Conservation (phyloP, 1,140 invertebrate species). For the Drosophila melanica region DNA sequence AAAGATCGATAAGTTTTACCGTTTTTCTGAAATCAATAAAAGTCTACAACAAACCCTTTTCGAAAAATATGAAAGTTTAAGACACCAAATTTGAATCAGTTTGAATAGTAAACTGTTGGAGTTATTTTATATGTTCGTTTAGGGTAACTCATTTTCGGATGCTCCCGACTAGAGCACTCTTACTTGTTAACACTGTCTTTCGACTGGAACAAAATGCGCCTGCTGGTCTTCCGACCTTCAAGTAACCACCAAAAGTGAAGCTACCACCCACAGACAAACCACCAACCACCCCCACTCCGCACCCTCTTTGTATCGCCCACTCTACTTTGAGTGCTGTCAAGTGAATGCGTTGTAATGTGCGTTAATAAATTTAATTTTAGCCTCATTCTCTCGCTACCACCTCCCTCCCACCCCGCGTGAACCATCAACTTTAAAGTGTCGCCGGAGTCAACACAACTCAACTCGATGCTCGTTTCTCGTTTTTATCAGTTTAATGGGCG, state of each 20-base stretch:
- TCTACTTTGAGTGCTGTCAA: conserved; percentile 57
- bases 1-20: too few species aligned
- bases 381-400: conserved; percentile 42
- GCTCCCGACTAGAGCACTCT: too few species aligned
- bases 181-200: too few species aligned
- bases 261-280: neutral
- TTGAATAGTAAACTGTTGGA: too few species aligned
- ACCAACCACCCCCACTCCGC: neutral
- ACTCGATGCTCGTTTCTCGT: conserved; percentile 65
- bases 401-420: neutral
- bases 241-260: conserved; percentile 16
- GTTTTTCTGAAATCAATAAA: too few species aligned
- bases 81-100: too few species aligned
- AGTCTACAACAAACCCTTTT: too few species aligned
- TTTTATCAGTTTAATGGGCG: conserved; percentile 82
- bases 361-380: conserved; percentile 82
- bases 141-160: too few species aligned
- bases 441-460: conserved; percentile 46
- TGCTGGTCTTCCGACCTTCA: conserved; percentile 24
- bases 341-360: conserved; percentile 75
- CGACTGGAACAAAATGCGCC: neutral
- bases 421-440: conserved; percentile 77
- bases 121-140: too few species aligned
- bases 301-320: neutral
- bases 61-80: too few species aligned